Conservation (phyloP, 2,797 vertebrate genomes). For the Setipinna tenuifilis region DNA sequence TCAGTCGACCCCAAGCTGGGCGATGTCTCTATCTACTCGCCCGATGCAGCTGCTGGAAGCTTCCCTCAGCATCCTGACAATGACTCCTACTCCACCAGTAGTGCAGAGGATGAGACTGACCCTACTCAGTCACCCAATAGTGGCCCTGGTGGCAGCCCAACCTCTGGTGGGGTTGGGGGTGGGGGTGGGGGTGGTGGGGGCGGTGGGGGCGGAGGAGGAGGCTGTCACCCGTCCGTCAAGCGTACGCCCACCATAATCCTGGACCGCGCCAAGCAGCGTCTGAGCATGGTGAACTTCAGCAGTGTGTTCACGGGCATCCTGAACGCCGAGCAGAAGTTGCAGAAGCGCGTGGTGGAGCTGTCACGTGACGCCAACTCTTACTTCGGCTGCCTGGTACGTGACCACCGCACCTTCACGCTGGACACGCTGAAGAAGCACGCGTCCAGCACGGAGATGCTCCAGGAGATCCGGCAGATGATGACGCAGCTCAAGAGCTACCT, state of each 20-base stretch:
- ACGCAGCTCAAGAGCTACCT: constrained; percentile 97
- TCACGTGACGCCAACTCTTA: constrained; percentile 88
- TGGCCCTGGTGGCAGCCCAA: neutral
- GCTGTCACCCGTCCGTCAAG: constrained; percentile 53
- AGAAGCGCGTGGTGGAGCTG: constrained; percentile 89
- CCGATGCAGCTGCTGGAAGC: constrained; percentile 64
- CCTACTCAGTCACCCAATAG: constrained; percentile 36
- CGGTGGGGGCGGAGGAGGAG: too few relatives aligned
- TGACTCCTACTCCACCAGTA: constrained; percentile 92
- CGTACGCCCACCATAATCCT: constrained; percentile 85
- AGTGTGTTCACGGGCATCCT: constrained; percentile 88
- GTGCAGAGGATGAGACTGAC: constrained; percentile 90
- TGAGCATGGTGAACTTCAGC: constrained; percentile 81
- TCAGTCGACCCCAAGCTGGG: constrained; percentile 62
- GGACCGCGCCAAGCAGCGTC: constrained; percentile 84
- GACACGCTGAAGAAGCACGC: constrained; percentile 90
- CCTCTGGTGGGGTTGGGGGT: neutral
- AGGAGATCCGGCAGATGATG: constrained; percentile 98
- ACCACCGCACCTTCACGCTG: constrained; percentile 90
- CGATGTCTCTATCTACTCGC: constrained; percentile 80
- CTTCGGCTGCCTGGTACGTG: constrained; percentile 91
- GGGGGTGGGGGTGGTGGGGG: neutral
- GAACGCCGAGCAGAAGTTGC: constrained; percentile 86
- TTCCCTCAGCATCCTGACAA: constrained; percentile 68
- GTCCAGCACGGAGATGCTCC: constrained; percentile 92